These are phyloP conservation scores for Eolophus roseicapilla DNA, from an alignment of 2,113 vertebrate species.

Conservation along the genomic window DNA sequence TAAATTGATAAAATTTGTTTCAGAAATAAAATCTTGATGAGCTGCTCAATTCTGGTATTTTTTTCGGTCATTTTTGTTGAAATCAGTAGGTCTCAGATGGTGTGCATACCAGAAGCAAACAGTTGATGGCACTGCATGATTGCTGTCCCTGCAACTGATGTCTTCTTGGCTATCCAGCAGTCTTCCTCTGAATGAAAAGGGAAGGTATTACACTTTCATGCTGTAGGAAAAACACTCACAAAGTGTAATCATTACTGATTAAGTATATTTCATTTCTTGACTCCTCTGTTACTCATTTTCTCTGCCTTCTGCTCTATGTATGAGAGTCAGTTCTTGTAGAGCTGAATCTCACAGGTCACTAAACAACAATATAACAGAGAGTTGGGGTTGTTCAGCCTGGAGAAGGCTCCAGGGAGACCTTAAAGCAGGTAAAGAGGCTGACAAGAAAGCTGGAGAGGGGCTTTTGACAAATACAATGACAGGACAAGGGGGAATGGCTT, in stretches of 20 bases:
- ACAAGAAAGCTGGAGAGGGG: not conserved
- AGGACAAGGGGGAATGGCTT: not conserved
- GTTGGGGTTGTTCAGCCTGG: not conserved
- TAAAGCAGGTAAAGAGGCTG: not conserved
- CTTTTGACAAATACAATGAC: not conserved
- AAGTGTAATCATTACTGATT: not conserved
- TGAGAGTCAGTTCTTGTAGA: not conserved
- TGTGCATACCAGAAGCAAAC: not conserved
- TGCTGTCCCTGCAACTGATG: not conserved
- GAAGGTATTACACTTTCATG: not conserved
- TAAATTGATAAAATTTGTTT: not conserved
- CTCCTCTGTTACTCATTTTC: not conserved
- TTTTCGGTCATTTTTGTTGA: not conserved
- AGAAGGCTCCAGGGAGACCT: not conserved
- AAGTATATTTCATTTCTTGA: not conserved
- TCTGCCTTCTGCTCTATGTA: not conserved
- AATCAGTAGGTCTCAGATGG: not conserved
- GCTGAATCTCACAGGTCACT: not conserved
- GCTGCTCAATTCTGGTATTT: not conserved
- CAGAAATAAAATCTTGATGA: not conserved
- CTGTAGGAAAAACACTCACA: not conserved
- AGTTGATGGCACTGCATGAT: conserved; percentile 43
- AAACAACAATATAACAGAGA: not conserved
- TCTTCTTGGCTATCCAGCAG: not conserved
- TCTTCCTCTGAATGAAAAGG: not conserved